A percentile compares a stretch with the other conserved stretches of the same genome.
These are phyloP conservation scores for Centropus unirufus DNA, from an alignment of 2,113 vertebrate genomes.

Conservation along the genomic window DNA sequence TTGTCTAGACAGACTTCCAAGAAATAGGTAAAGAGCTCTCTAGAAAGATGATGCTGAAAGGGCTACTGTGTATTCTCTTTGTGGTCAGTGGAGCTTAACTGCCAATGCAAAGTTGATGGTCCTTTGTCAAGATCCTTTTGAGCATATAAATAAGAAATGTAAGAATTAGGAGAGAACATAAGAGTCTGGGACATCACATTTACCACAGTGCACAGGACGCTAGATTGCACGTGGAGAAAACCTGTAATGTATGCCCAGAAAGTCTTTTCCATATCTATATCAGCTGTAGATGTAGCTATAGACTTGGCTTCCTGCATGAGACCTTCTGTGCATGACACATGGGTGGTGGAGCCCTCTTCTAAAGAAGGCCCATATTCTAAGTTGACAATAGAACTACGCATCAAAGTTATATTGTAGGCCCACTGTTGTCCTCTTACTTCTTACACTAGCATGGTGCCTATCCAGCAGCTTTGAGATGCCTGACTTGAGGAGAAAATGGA, in stretches of 20 bases:
- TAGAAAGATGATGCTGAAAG: background rate
- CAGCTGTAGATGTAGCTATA: background rate
- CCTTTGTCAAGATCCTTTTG: background rate
- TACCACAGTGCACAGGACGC: background rate
- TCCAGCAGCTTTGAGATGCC: background rate
- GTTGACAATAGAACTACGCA: background rate
- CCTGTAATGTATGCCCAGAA: background rate
- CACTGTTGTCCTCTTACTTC: background rate
- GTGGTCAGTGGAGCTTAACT: background rate
- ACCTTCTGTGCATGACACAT: background rate
- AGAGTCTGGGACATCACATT: background rate
- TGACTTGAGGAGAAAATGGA: background rate
- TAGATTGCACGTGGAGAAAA: background rate
- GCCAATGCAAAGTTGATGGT: background rate
- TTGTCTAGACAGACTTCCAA: background rate
- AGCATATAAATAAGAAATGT: background rate
- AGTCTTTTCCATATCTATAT: background rate
- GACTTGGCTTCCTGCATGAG: background rate
- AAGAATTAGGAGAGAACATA: background rate
- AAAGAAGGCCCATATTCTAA: background rate
- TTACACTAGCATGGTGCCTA: background rate
- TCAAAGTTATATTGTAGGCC: background rate
- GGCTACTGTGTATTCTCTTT: background rate
- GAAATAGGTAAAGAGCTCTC: background rate
- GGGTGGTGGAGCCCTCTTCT: background rate